Evolutionary conservation across 1,140 invertebrate species (phyloP), one percentile per base, ranked within the genome.

Genomic region (Scaptomyza montana): DNA sequence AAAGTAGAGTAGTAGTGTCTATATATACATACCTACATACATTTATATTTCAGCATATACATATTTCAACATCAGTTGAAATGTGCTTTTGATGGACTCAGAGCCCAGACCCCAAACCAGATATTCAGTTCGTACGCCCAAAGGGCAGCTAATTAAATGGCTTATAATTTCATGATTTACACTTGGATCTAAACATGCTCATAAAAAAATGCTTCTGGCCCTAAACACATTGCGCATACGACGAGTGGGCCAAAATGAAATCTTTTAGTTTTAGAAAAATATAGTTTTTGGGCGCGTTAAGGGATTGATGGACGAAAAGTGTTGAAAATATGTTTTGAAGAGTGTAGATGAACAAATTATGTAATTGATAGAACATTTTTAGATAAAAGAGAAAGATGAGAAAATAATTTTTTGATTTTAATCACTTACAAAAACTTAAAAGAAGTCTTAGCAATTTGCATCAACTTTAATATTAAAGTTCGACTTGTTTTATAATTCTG

Each of bases 161-260:
- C 84, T 82, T 87, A 87, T 85, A 87, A 78, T 82, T 86, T 82
- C 78, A 82, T 87, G 82, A 87, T 86, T 86, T 87, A 86, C 82
- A 86, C 78, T 86, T 78, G 67, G 78, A 49, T 55, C 66, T 60
- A 69, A 72, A 74, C 68, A 49, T 45, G 80, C 74, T 74, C 81
- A 77, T 80, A 84, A 84, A 84, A 77, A 78, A 12, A n/a, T n/a
- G 76, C n/a, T 33, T 7, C 16, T 47, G 64, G 67, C 62, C 50
- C 66, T 62, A 82, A 72, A 68, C 63, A 74, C 56, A 70, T 70
- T 74, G 59, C 66, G 72, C 33, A 74, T 74, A 54, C 72, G 49
- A 45, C 59, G 59, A 39, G 47, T 74, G 47, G 25, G 53, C 55
- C 51, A 21, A 43, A 43, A 49, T 25, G 21, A 25, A 25, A 1